These are phyloP conservation scores for Platysternon megacephalum DNA, from an alignment of 2,113 vertebrate species.

Conservation along the genomic window DNA sequence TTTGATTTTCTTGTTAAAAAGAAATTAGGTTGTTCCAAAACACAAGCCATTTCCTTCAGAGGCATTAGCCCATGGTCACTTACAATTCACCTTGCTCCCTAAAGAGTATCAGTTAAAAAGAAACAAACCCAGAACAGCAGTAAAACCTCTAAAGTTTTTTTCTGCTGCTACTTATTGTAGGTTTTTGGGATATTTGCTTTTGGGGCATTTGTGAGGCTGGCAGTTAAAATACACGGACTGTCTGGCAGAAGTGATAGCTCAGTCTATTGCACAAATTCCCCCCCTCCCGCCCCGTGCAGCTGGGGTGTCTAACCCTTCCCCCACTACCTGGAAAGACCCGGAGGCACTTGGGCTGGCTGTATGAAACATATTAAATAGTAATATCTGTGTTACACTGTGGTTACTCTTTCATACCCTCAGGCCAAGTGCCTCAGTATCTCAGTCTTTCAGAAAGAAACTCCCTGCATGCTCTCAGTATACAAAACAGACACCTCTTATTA, in stretches of 20 bases:
- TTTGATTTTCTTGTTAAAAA: neutral
- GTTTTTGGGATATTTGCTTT: neutral
- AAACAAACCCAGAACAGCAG: neutral
- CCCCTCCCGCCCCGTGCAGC: neutral
- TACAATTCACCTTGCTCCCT: neutral
- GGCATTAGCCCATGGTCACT: neutral
- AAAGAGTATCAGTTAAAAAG: neutral
- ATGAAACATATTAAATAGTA: neutral
- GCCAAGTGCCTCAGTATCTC: neutral
- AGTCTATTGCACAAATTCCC: neutral
- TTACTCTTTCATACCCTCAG: neutral
- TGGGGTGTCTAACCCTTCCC: neutral
- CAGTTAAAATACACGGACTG: neutral
- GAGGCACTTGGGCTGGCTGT: neutral
- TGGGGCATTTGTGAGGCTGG: rapidly evolving
- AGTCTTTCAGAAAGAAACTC: neutral
- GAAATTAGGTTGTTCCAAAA: neutral
- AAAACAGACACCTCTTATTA: neutral
- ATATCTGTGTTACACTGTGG: neutral
- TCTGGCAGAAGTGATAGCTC: neutral
- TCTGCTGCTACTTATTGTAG: neutral
- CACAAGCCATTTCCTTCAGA: neutral
- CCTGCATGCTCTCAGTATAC: neutral
- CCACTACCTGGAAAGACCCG: neutral
- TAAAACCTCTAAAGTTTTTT: neutral